Conservation (phyloP, 2,888 invertebrate genomes). For the Microplitis deprimator region DNA sequence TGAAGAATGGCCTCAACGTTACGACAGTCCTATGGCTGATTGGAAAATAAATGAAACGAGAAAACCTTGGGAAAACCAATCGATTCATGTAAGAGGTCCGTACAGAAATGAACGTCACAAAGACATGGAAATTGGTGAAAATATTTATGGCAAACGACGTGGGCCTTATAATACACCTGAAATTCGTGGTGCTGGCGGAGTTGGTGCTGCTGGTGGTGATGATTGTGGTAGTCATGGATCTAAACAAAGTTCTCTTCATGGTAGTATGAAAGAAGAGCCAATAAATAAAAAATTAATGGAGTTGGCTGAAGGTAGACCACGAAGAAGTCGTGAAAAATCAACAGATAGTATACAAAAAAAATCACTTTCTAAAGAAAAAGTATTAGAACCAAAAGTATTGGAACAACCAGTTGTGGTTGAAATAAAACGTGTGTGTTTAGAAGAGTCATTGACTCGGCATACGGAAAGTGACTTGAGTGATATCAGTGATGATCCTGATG, state of each 20-base stretch:
- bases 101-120: slow-evolving; percentile 67
- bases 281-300: slow-evolving; percentile 70
- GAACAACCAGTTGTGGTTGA: slow-evolving; percentile 56
- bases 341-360: slow-evolving; percentile 64
- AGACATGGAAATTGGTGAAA: slow-evolving; percentile 62
- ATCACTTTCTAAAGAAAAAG: slow-evolving; percentile 65
- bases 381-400: slow-evolving; percentile 72
- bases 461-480: slow-evolving; percentile 85
- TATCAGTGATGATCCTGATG: slow-evolving; percentile 91
- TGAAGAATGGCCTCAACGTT: slow-evolving; percentile 66
- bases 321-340: slow-evolving; percentile 66
- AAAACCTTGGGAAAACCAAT: slow-evolving; percentile 66
- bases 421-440: slow-evolving; percentile 65
- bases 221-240: slow-evolving; percentile 60
- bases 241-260: slow-evolving; percentile 66
- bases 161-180: slow-evolving; percentile 64
- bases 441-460: slow-evolving; percentile 73
- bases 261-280: slow-evolving; percentile 69
- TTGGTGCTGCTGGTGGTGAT: slow-evolving; percentile 53
- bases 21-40: slow-evolving; percentile 65
- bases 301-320: slow-evolving; percentile 65
- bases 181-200: slow-evolving; percentile 60
- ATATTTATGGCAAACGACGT: slow-evolving; percentile 58
- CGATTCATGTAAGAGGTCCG: slow-evolving; percentile 62
- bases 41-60: slow-evolving; percentile 66